phyloP scores from a whole-genome alignment of 2,888 invertebrate species.

The Ichneumoninae sp. region DNA sequence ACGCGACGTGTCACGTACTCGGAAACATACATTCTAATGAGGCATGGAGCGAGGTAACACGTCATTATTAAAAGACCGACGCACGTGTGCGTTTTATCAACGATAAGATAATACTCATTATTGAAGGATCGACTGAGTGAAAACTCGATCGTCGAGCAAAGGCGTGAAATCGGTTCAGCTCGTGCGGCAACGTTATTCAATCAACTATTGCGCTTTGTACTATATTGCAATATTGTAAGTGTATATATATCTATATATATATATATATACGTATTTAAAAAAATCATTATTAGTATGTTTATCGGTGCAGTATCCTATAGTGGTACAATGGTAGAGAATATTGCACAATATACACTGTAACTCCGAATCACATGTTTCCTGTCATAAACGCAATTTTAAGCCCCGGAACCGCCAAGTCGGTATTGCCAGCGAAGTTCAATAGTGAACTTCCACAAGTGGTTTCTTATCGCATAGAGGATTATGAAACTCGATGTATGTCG shows the following conservation, averaged over 20 bases:
- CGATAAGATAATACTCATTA: conserved; percentile 26
- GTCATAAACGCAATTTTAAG: too few species aligned
- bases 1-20: conserved; percentile 52
- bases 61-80: conserved; percentile 45
- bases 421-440: background rate
- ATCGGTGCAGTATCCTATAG: background rate
- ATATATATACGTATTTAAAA: too few species aligned
- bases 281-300: background rate
- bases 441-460: background rate
- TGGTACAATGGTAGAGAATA: too few species aligned
- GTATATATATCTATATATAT: background rate
- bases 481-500: background rate
- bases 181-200: background rate
- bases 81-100: conserved; percentile 45
- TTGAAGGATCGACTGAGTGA: background rate
- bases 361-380: too few species aligned
- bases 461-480: background rate
- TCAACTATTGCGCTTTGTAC: background rate
- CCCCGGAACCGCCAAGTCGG: background rate
- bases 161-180: background rate
- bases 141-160: background rate
- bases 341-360: too few species aligned
- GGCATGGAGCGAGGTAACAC: conserved; percentile 33
- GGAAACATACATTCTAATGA: conserved; percentile 56
- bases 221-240: background rate